These are phyloP conservation scores for Heliornis fulica DNA, from an alignment of 2,113 vertebrate genomes.

Conservation along the genomic window DNA sequence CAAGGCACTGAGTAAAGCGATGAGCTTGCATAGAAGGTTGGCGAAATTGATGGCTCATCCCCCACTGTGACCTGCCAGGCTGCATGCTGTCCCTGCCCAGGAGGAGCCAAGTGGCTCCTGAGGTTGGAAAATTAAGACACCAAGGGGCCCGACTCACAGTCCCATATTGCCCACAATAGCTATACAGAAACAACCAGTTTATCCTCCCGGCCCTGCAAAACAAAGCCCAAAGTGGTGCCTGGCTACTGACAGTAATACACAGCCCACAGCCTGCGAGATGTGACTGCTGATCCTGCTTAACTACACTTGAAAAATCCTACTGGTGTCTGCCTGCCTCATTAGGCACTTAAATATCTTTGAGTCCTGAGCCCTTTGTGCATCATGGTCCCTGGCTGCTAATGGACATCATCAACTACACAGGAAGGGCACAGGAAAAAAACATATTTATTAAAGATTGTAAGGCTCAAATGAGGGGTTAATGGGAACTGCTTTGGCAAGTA, in stretches of 20 bases:
- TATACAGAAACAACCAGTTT: background rate
- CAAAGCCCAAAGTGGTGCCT: background rate
- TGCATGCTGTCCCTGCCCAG: background rate
- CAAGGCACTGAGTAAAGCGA: background rate
- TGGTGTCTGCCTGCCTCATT: constrained; percentile 26
- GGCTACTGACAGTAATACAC: background rate
- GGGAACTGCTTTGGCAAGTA: background rate
- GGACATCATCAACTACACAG: constrained; percentile 2
- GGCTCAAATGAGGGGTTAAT: background rate
- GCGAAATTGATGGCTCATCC: background rate
- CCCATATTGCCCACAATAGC: background rate
- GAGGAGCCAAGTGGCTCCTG: background rate
- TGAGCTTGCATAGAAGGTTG: background rate
- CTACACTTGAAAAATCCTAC: constrained; percentile 7
- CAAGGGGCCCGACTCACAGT: background rate
- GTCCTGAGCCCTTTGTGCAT: background rate
- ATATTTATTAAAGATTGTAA: constrained; percentile 4
- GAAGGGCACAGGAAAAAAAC: background rate
- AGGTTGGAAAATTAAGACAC: constrained; percentile 19
- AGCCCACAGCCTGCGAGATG: rapidly evolving
- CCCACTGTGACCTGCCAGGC: background rate
- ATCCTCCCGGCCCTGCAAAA: background rate
- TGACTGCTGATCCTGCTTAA: background rate
- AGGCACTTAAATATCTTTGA: constrained; percentile 24
- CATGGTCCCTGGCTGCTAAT: background rate